Percentiles rank a stretch among this genome's conserved stretches.
Conservation (phyloP, 2,113 vertebrate species). For the Noturus placidus region DNA sequence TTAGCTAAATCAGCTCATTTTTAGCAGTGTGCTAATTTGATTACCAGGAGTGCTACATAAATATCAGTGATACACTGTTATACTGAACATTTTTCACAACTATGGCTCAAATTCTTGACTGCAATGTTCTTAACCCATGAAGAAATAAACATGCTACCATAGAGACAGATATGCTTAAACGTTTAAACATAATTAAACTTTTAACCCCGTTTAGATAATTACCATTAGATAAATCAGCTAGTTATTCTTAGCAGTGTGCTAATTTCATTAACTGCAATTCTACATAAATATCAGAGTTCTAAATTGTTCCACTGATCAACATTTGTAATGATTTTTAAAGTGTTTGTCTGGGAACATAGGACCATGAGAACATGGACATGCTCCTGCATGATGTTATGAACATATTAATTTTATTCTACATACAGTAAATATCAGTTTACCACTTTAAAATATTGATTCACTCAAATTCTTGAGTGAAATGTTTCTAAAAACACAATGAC, state of each 20-base stretch:
- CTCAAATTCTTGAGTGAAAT: neutral
- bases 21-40: neutral
- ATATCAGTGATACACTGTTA: neutral
- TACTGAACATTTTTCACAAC: neutral
- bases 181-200: neutral
- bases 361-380: no score
- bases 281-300: neutral
- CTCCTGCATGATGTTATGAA: no score
- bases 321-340: neutral
- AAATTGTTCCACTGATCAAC: neutral
- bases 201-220: neutral
- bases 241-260: neutral
- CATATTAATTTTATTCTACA: neutral
- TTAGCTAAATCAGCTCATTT: neutral
- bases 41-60: neutral
- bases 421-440: neutral
- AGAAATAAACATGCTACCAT: neutral
- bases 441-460: neutral
- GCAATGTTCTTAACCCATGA: neutral
- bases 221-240: neutral
- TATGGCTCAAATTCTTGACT: neutral
- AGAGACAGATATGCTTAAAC: neutral
- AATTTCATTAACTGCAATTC: neutral
- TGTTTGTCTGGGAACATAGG: neutral
- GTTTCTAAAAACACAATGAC: neutral